These are phyloP conservation scores for Rissa tridactyla DNA, from an alignment of 2,113 vertebrate species.

Conservation along the genomic window DNA sequence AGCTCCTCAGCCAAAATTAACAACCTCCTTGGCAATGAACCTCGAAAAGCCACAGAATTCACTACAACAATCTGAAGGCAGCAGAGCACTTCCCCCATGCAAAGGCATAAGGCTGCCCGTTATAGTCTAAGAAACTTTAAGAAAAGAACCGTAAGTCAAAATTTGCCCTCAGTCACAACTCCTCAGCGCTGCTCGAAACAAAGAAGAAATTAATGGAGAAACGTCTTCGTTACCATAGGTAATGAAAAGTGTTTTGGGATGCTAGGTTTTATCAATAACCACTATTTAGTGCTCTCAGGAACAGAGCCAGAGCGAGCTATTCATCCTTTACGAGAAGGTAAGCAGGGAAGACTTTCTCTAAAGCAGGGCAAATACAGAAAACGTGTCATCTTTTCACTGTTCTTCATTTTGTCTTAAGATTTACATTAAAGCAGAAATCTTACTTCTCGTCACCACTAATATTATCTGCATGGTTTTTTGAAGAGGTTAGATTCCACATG, in stretches of 20 bases:
- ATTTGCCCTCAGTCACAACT: neutral
- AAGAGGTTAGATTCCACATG: neutral
- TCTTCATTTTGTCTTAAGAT: neutral
- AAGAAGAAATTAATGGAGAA: neutral
- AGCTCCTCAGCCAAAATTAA: conserved; percentile 52
- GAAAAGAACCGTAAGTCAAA: neutral
- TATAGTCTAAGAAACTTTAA: neutral
- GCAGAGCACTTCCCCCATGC: neutral
- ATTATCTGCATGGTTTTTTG: neutral
- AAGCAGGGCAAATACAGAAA: neutral
- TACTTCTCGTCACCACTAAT: neutral
- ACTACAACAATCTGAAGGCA: neutral
- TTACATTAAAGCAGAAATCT: neutral
- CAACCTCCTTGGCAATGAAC: conserved; percentile 38
- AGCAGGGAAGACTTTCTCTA: neutral
- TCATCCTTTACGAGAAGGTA: neutral
- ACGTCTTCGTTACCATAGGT: neutral
- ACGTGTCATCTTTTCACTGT: neutral
- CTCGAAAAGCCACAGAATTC: neutral
- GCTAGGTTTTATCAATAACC: neutral
- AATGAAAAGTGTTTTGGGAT: neutral
- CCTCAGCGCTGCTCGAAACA: neutral
- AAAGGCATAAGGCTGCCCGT: neutral
- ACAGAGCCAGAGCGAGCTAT: neutral
- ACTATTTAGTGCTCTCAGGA: neutral